A percentile compares a stretch with the other conserved stretches of the same genome.
These are phyloP conservation scores for Deilephila elpenor DNA, from an alignment of 2,888 invertebrate genomes.

Conservation along the genomic window DNA sequence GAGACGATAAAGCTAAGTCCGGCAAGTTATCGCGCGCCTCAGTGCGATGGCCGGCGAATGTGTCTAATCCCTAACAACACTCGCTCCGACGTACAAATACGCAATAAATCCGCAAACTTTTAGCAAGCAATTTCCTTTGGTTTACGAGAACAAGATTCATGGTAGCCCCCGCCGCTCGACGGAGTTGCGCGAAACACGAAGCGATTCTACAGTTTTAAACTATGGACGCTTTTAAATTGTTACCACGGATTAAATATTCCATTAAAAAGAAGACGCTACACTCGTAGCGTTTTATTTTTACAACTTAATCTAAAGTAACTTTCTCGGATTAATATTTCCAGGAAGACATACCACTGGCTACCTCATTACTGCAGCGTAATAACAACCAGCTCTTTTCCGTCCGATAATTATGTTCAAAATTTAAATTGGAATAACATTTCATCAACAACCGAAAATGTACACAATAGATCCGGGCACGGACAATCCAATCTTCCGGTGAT, in stretches of 20 bases:
- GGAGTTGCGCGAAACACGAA: slow-evolving; percentile 31
- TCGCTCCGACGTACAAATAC: slow-evolving; percentile 62
- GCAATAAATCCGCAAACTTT: slow-evolving; percentile 79
- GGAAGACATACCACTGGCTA: neutral
- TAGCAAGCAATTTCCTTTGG: slow-evolving; percentile 79
- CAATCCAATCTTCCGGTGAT: neutral
- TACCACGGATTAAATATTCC: slow-evolving; percentile 35
- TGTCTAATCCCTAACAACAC: slow-evolving; percentile 52
- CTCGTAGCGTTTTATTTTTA: neutral
- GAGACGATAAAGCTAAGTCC: slow-evolving; percentile 34
- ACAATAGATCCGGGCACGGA: neutral
- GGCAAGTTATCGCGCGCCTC: slow-evolving; percentile 36
- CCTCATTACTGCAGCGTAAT: neutral
- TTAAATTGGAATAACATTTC: neutral
- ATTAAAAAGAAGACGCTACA: slow-evolving; percentile 20
- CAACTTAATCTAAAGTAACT: neutral
- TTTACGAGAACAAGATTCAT: slow-evolving; percentile 76
- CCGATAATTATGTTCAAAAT: neutral
- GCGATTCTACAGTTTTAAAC: slow-evolving; percentile 39
- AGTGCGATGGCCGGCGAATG: slow-evolving; percentile 41
- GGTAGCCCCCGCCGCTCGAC: slow-evolving; percentile 48
- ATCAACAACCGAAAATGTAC: neutral
- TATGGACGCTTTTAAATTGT: slow-evolving; percentile 45
- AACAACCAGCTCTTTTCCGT: neutral
- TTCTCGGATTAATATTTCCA: neutral